Percentiles rank a stretch among this genome's conserved stretches.
Conservation (phyloP, 2,113 vertebrate genomes). For the Gallinago media region DNA sequence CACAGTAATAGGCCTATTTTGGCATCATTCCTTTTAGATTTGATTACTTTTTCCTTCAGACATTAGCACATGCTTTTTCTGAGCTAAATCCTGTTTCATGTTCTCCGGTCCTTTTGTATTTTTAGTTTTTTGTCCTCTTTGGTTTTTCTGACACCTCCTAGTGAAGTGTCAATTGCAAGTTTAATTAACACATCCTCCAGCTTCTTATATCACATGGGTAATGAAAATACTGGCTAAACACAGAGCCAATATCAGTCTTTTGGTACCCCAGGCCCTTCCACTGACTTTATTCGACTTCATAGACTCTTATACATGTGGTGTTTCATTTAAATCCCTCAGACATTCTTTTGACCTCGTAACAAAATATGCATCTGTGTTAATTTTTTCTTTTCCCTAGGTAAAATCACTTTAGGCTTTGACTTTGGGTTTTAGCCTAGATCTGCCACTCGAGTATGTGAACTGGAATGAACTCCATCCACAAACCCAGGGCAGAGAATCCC, state of each 20-base stretch:
- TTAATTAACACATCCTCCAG: slow-evolving; percentile 35
- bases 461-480: not conserved
- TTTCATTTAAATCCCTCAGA: not conserved
- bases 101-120: not conserved
- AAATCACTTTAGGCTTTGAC: not conserved
- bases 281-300: not conserved
- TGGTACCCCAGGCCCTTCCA: not conserved
- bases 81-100: not conserved
- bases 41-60: not conserved
- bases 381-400: not conserved
- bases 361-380: not conserved
- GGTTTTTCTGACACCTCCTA: not conserved
- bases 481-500: not conserved
- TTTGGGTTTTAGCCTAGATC: not conserved
- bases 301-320: not conserved
- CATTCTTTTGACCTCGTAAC: not conserved
- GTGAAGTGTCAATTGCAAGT: slow-evolving; percentile 5
- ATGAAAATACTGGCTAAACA: not conserved
- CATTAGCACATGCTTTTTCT: not conserved
- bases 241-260: not conserved
- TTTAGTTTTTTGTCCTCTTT: not conserved
- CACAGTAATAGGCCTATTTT: not conserved
- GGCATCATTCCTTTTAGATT: not conserved
- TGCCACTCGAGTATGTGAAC: not conserved
- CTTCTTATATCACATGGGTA: not conserved